Percentiles rank a stretch among this genome's conserved stretches.
phyloP scores from a whole-genome alignment of 2,888 invertebrate genomes.

The Aphodius granarius region DNA sequence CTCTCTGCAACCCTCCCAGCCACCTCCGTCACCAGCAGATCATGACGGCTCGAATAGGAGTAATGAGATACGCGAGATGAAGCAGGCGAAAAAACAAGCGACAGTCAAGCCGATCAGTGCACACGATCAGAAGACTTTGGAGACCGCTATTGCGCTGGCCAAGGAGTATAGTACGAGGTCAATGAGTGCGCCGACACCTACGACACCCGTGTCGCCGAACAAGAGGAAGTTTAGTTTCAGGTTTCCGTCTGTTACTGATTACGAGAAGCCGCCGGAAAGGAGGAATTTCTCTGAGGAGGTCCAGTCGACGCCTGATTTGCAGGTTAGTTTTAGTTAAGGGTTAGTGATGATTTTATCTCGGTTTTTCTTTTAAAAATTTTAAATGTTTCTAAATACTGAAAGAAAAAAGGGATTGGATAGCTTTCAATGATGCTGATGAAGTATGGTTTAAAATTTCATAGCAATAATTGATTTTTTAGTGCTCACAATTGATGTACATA shows the following conservation, averaged over 20 bases:
- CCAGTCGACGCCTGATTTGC: slow-evolving; percentile 81
- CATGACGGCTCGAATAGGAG: slow-evolving; percentile 65
- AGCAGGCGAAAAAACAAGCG: slow-evolving; percentile 51
- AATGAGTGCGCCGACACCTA: slow-evolving; percentile 54
- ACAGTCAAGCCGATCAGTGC: slow-evolving; percentile 91
- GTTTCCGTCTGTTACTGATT: slow-evolving; percentile 61
- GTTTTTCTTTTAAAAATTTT: neutral
- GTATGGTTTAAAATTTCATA: no score
- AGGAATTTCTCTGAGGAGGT: slow-evolving; percentile 91
- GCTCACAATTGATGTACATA: no score
- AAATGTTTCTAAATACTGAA: no score
- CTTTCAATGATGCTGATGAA: no score
- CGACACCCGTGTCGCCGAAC: slow-evolving; percentile 65
- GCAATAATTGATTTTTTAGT: no score
- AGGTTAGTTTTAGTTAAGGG: slow-evolving; percentile 61
- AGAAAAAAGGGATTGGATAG: no score
- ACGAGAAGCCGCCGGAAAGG: slow-evolving; percentile 65
- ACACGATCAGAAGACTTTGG: slow-evolving; percentile 87
- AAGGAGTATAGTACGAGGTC: slow-evolving; percentile 63
- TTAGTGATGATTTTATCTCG: slow-evolving; percentile 25
- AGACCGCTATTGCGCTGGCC: slow-evolving; percentile 91
- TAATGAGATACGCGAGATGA: slow-evolving; percentile 66
- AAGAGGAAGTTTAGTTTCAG: slow-evolving; percentile 81
- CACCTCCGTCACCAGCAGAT: slow-evolving; percentile 42
- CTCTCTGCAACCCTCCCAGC: slow-evolving; percentile 52